Base-by-base conservation (phyloP, 2,888 invertebrate genomes). In the Aquatica leii region DNA sequence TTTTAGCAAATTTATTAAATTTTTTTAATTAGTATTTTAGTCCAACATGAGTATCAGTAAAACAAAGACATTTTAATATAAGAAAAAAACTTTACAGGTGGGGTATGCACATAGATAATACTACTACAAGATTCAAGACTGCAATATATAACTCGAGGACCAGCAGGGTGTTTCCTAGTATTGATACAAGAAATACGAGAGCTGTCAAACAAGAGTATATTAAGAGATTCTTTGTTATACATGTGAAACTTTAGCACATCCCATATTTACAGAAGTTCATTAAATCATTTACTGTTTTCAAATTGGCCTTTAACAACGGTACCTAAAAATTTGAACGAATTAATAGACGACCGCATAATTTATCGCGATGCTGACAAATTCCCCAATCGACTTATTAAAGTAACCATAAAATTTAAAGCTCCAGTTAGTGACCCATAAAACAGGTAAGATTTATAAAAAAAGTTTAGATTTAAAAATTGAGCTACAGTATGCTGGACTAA, bases 101-200 rank as follows among this genome's bases (percentile, higher is more conserved):
- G 24, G 6, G 24, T 24, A 24, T 24, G 75, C 76, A 74, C 74
- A 74, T 76, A 75, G 75, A 75, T 75, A 76, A 76, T 77, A 78
- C 72, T 78, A 77, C 77, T 77, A 77, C 76, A 73, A 70, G 73
- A 74, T 76, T 77, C 77, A 78, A 74, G 71, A 73, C 73, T 75
- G 78, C 77, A 73, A 79, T 80, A 80, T 80, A 80, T 80, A 80
- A 80, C 79, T 77, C 80, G 65, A 72, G 61, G 70, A 76, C 67
- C 79, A 80, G 80, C 81, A 79, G 80, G 81, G 80, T 79, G 80
- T 79, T 80, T 80, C 81, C 78, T 75, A 77, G 78, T 79, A 79
- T 78, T 77, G 79, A 80, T 79, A 78, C 78, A 80, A 81, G 80
- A 81, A 80, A 78, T 80, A 81, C 81, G 81, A 80, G 79, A 78